phyloP scores from a whole-genome alignment of 2,797 vertebrate genomes.

The Babyrousa celebensis region DNA sequence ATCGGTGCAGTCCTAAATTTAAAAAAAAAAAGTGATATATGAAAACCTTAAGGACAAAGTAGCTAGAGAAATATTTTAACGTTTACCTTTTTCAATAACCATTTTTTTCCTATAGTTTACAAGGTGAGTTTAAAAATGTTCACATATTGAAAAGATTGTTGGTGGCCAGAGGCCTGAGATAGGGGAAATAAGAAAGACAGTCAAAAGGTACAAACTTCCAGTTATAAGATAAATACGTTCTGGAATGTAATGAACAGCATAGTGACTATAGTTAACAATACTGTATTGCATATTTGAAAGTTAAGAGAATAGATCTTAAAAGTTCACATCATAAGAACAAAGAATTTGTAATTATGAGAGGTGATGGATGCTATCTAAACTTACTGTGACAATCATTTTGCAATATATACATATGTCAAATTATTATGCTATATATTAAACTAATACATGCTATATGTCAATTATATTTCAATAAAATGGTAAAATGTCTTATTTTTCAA shows the following conservation, averaged over 20 bases:
- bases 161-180: not conserved
- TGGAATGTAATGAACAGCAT: not conserved
- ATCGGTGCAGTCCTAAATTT: too few relatives aligned
- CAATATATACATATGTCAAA: not conserved
- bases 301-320: not conserved
- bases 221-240: not conserved
- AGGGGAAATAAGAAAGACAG: not conserved
- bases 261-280: not conserved
- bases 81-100: conserved; percentile 20
- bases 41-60: conserved; percentile 23
- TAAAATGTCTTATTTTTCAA: conserved; percentile 52
- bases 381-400: not conserved
- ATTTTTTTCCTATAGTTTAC: not conserved
- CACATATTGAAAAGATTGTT: not conserved
- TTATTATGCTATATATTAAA: not conserved
- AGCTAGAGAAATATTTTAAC: conserved; percentile 2
- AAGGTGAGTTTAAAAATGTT: conserved; percentile 1
- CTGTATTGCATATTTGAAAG: not conserved
- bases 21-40: not conserved
- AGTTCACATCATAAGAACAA: not conserved
- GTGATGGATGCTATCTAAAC: not conserved
- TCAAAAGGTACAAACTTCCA: not conserved
- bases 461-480: conserved; percentile 5
- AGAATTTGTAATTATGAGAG: not conserved
- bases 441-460: not conserved